Base-by-base conservation (phyloP, 2,113 vertebrate species). In the Acanthochromis polyacanthus region DNA sequence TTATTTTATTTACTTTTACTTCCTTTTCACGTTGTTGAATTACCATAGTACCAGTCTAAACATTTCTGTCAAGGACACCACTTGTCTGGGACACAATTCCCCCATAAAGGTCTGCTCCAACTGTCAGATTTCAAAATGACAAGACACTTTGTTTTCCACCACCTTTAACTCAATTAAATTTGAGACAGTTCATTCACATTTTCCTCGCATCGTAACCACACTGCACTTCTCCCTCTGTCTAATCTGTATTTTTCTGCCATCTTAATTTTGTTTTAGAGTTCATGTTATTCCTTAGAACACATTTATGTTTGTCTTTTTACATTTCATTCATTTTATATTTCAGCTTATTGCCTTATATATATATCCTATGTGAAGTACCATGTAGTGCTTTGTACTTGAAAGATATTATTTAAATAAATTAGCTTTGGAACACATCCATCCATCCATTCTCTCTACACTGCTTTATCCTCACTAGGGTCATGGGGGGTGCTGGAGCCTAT, bases 11-110 rank as follows among this genome's bases (percentile, higher is more conserved):
- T 59, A 43, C 8, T 7, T 12, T 4, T 25, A 20, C 14, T 25
- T 38, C 28, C 16, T 40, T 61, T 57, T 28, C 22, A 51, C 22
- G 20, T 50, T 19, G 23, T 32, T 59, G 25, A 66, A 32, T 60
- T 10, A 40, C 10, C 4, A 5, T 32, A 32, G 30, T 32, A 32
- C 32, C 32, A 36, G 32, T 36, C 32, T 61, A 30, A 61, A 25
- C 20, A 23, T n/a, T 16, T 52, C 9, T 74, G 6, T 66, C 7
- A 51, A 55, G 74, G 50, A 56, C 55, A 66, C 16, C 19, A 15
- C 3, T 9, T 65, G 38, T 5, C 15, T 66, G 59, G 63, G 50
- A 63, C 10, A 1, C 50, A 45, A 22, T 2, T 53, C 7, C 20
- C 14, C 38, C 14, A 72, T 28, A 20, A n/a, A 61, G 56, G 57